Conservation (phyloP, 2,888 invertebrate species). For the Dasysyrphus albostriatus region DNA sequence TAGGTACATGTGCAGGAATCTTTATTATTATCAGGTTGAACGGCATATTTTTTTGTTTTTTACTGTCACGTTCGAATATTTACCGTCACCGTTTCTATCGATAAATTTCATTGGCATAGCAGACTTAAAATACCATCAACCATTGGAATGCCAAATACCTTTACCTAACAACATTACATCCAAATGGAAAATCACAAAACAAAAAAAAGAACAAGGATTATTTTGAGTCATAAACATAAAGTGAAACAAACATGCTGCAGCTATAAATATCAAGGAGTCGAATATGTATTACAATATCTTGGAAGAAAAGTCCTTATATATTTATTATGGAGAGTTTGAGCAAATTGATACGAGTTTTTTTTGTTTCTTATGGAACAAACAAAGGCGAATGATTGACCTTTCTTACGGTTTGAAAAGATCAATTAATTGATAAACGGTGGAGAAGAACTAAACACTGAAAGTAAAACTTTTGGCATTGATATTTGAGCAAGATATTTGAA, state of each 20-base stretch:
- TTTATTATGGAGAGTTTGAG: too few relatives aligned
- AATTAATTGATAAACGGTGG: too few relatives aligned
- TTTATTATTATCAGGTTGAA: constrained; percentile 13
- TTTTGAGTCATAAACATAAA: neutral
- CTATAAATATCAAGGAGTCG: neutral
- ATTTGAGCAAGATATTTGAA: too few relatives aligned
- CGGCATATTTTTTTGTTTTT: neutral
- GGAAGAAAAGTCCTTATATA: neutral
- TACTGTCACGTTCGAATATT: constrained; percentile 18
- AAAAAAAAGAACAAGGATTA: neutral
- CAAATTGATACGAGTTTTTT: too few relatives aligned
- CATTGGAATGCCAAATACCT: neutral
- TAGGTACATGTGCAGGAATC: neutral
- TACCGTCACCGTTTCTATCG: constrained; percentile 2
- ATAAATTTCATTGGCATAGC: constrained; percentile 1
- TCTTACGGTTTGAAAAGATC: too few relatives aligned
- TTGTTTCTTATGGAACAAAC: too few relatives aligned
- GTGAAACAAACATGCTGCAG: neutral
- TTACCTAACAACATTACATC: neutral
- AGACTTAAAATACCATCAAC: constrained; percentile 6
- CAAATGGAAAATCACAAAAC: neutral
- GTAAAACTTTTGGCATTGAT: too few relatives aligned
- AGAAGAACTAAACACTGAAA: too few relatives aligned
- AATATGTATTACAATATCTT: too few relatives aligned
- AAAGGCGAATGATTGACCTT: too few relatives aligned